These are phyloP conservation scores for Baryphthengus martii DNA, from an alignment of 2,113 vertebrate species.

Conservation along the genomic window DNA sequence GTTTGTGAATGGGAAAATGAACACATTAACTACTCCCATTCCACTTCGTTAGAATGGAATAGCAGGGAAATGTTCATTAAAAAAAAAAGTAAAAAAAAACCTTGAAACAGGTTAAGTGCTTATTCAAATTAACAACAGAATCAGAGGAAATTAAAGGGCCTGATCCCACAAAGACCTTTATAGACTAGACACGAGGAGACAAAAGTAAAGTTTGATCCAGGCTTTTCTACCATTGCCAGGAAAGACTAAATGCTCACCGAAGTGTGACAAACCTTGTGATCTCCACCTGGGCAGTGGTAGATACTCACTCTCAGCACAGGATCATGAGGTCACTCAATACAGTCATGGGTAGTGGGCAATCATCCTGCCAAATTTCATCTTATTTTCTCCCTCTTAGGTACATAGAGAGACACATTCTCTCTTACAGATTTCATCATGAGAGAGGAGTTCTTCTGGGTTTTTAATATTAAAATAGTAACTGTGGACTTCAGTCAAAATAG, in stretches of 20 bases:
- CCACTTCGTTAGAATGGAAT: conserved; percentile 8
- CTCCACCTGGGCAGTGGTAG: background rate
- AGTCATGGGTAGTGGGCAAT: background rate
- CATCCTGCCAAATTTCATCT: background rate
- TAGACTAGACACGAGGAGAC: background rate
- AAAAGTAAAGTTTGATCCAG: background rate
- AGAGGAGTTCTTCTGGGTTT: background rate
- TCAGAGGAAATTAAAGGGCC: background rate
- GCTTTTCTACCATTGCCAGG: background rate
- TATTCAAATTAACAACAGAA: background rate
- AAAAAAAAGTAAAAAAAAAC: background rate
- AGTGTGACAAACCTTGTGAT: background rate
- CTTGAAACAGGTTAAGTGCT: background rate
- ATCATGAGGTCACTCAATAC: background rate
- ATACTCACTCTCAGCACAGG: background rate
- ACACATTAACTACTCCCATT: background rate
- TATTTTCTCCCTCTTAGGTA: background rate
- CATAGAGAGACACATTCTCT: accelerated
- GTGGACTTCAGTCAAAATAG: background rate
- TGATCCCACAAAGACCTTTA: background rate
- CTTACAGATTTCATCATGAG: background rate
- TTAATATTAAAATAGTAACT: background rate
- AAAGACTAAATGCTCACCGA: background rate
- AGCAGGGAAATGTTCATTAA: background rate
- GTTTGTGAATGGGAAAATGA: conserved; percentile 22